These are phyloP conservation scores for Semaprochilodus insignis DNA, from an alignment of 2,797 vertebrate genomes.

Conservation along the genomic window DNA sequence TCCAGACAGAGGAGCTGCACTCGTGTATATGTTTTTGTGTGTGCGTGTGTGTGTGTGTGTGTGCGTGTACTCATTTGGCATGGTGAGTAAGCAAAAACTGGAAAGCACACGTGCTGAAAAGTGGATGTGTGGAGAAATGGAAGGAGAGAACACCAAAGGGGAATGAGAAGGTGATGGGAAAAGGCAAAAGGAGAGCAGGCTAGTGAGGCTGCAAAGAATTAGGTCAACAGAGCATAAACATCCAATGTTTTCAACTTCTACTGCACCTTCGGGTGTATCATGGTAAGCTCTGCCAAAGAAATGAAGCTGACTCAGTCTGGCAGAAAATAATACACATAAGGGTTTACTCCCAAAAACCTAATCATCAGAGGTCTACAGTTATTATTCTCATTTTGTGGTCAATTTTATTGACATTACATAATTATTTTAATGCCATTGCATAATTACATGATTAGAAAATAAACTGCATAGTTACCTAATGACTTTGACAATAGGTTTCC, in stretches of 20 bases:
- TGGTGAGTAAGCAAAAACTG: constrained; percentile 59
- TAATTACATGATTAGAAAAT: too few species aligned
- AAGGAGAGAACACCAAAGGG: constrained; percentile 13
- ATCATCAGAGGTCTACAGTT: too few species aligned
- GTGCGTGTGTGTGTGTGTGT: background rate
- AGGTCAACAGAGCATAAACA: background rate
- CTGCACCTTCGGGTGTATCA: background rate
- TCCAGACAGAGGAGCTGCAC: constrained; percentile 45
- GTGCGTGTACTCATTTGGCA: constrained; percentile 11
- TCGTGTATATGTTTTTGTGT: background rate
- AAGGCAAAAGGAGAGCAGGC: background rate
- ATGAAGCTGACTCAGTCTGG: constrained; percentile 3
- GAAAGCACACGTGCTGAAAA: background rate
- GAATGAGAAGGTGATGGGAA: background rate
- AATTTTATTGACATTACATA: too few species aligned
- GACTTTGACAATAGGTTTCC: too few species aligned
- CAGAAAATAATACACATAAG: too few species aligned
- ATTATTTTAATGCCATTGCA: too few species aligned
- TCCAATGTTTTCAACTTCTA: background rate
- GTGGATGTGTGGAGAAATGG: constrained; percentile 15
- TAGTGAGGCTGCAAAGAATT: background rate
- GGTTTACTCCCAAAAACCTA: background rate
- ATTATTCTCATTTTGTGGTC: too few species aligned
- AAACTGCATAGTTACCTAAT: too few species aligned
- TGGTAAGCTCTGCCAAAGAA: background rate